Base-by-base conservation (phyloP, 2,797 vertebrate species). In the Muscicapa striata region DNA sequence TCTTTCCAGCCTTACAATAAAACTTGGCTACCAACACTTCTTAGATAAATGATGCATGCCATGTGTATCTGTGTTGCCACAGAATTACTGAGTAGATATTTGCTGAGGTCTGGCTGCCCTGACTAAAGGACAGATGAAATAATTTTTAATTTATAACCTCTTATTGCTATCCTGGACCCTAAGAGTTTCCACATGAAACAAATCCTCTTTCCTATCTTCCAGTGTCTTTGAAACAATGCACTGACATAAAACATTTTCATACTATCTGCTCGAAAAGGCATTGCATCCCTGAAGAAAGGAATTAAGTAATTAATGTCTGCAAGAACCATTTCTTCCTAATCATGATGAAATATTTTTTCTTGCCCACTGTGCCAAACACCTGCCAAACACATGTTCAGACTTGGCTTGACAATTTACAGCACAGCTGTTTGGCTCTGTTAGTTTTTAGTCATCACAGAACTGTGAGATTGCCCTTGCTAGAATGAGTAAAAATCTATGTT, bases 381-480 rank as follows among this genome's bases (percentile, higher is more conserved):
- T 93, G 84, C 57, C n/a, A 92, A 87, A 82, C n/a, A 64, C 54
- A 36, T 40, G 30, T 87, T 89, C 79, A 85, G 54, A 74, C 64
- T 80, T 74, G 61, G 61, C 68, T 85, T 83, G 64, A 83, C 24
- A 76, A 68, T 24, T 76, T 87, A 41, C 22, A 77, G 45, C 40
- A 84, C 40, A 79, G 48, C 43, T 83, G 27, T 76, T 27, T 77
- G 34, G 19, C 18, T 76, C 30, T 32, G 11, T 74, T 68, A 54
- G 7, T 41, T 90, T 92, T 91, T 5, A 82, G 18, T 77, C 21
- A 70, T 55, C 48, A 69, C 32, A 70, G 57, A 67, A 63, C 34
- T 74, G 57, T 74, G 61, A 85, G 21, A 91, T 91, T 93, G 34
- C 18, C 57, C 38, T 77, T 94, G 45, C 30, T 72, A 80, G 46